Conservation (phyloP, 2,888 invertebrate genomes). For the Cremastinae sp. region DNA sequence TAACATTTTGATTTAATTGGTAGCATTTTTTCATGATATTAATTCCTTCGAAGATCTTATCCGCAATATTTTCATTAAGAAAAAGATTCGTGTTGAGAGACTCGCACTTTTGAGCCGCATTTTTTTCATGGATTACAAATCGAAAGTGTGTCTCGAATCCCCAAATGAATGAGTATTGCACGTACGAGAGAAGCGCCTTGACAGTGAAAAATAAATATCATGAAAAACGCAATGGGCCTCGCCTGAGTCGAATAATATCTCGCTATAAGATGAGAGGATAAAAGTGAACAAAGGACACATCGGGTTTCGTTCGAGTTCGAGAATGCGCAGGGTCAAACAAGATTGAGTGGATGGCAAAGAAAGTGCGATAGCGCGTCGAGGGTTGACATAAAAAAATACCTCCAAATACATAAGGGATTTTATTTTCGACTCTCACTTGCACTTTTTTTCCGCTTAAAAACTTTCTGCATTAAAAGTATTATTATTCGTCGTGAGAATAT, state of each 20-base stretch:
- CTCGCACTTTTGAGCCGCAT: slow-evolving; percentile 15
- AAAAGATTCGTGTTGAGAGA: too few species aligned
- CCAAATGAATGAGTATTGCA: slow-evolving; percentile 54
- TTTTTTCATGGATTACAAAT: slow-evolving; percentile 27
- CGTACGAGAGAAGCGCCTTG: slow-evolving; percentile 48
- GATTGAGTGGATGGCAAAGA: slow-evolving; percentile 41
- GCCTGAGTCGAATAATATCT: slow-evolving; percentile 32
- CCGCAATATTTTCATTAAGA: too few species aligned
- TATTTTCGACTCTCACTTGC: slow-evolving; percentile 4
- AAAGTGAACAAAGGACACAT: slow-evolving; percentile 45
- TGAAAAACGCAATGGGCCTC: slow-evolving; percentile 31
- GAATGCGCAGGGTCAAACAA: slow-evolving; percentile 35
- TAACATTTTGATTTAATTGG: too few species aligned
- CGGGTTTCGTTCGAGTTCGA: slow-evolving; percentile 36
- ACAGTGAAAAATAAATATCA: slow-evolving; percentile 57
- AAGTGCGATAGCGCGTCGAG: slow-evolving; percentile 32
- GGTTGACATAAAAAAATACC: slow-evolving; percentile 23
- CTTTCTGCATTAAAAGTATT: not conserved
- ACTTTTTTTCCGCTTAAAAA: not conserved
- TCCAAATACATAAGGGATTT: slow-evolving; percentile 1
- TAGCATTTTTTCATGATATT: too few species aligned
- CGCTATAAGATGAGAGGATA: slow-evolving; percentile 35
- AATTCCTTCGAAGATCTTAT: too few species aligned
- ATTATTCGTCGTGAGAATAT: too few species aligned
- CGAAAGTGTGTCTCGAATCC: slow-evolving; percentile 41